phyloP scores from a whole-genome alignment of 2,113 vertebrate genomes.

The Neogale vison region DNA sequence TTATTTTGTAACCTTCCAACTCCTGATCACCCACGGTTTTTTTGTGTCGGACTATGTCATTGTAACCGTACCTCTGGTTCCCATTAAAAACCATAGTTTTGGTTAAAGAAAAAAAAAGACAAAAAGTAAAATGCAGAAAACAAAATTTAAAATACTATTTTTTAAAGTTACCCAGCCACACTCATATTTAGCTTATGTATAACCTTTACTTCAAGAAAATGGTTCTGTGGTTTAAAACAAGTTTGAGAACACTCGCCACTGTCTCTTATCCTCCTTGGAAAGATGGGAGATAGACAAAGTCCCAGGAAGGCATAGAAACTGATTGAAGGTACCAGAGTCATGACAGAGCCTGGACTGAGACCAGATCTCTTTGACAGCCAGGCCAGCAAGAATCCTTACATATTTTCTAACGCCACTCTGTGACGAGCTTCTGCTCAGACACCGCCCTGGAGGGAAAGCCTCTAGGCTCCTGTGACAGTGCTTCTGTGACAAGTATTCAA shows the following conservation, averaged over 20 bases:
- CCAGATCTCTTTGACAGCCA: not conserved
- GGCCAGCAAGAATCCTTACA: not conserved
- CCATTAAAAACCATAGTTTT: slow-evolving; percentile 77
- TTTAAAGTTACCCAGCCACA: not conserved
- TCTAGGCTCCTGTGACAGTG: not conserved
- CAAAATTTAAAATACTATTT: not conserved
- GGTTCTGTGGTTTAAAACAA: not conserved
- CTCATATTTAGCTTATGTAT: not conserved
- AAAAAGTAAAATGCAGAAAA: not conserved
- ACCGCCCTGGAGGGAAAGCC: not conserved
- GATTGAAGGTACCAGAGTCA: not conserved
- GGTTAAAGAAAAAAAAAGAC: no score
- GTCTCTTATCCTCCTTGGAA: not conserved
- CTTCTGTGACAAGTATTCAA: not conserved
- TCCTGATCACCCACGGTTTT: slow-evolving; percentile 50
- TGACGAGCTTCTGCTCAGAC: not conserved
- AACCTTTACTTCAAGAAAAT: not conserved
- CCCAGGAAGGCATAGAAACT: not conserved
- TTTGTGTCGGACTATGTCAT: slow-evolving; percentile 72
- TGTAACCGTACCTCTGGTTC: slow-evolving; percentile 70
- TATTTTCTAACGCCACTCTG: not conserved
- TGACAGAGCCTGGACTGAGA: not conserved
- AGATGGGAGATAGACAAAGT: not conserved
- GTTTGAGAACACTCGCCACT: not conserved
- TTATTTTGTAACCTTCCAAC: slow-evolving; percentile 68